These are phyloP conservation scores for Enteromius paludinosus DNA, from an alignment of 2,797 vertebrate genomes.

Conservation along the genomic window DNA sequence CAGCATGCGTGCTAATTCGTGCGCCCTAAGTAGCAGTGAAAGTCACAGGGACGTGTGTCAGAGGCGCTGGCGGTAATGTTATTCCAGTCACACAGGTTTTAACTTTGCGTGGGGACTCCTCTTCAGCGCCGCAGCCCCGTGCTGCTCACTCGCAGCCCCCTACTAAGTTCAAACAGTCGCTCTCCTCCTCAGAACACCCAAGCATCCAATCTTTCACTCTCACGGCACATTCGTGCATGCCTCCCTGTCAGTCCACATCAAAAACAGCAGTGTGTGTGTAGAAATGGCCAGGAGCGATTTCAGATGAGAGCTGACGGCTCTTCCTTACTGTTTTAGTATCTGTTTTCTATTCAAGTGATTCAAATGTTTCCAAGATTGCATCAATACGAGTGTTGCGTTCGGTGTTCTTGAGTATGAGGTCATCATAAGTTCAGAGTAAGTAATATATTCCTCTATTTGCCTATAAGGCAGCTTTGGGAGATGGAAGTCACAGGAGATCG, in stretches of 20 bases:
- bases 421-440: conserved; percentile 49
- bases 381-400: conserved; percentile 16
- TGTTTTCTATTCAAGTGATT: conserved; percentile 36
- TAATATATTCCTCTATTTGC: conserved; percentile 44
- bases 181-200: conserved; percentile 15
- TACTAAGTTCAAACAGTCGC: conserved; percentile 52
- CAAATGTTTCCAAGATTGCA: conserved; percentile 27
- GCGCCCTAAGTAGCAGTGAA: conserved; percentile 21
- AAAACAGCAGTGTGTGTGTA: conserved; percentile 31
- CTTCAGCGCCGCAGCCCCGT: conserved; percentile 4
- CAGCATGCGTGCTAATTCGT: conserved; percentile 12
- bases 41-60: conserved; percentile 26
- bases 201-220: conserved; percentile 20
- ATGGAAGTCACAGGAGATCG: conserved; percentile 41
- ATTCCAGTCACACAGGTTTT: conserved; percentile 58
- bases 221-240: conserved; percentile 9
- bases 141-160: conserved; percentile 43
- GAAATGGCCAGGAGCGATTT: conserved; percentile 42
- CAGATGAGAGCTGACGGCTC: conserved; percentile 33
- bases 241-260: conserved; percentile 53
- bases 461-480: conserved; percentile 24
- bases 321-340: conserved; percentile 29
- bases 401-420: conserved; percentile 24
- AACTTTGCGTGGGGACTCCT: conserved; percentile 36
- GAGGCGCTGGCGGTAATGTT: conserved; percentile 30